Base-by-base conservation (phyloP, 2,113 vertebrate genomes). In the Poeciliopsis occidentalis region DNA sequence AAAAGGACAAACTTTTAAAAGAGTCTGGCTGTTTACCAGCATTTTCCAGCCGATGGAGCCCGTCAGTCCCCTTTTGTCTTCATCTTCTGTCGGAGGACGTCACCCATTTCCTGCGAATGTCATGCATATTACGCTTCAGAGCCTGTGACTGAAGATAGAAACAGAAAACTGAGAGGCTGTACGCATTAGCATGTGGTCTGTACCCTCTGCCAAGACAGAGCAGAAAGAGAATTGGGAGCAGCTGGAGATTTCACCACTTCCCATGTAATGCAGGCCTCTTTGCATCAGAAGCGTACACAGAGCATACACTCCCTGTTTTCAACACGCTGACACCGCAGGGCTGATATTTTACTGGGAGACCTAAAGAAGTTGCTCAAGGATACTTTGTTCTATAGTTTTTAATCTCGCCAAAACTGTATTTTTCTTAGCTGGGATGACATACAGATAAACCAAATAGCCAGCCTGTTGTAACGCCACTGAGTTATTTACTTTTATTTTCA, bases 101-200 rank as follows among this genome's bases (percentile, higher is more conserved):
- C 37, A 86, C 83, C 79, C 62, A 79, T 88, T 90, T 88, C 84
- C 87, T 89, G 80, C 83, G 81, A 34, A 90, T 84, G 89, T 81
- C 83, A 67, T 69, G 71, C 75, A 73, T 26, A 63, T 34, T 67
- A 62, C 17, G 12, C 72, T 72, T 39, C 67, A 75, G 63, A 73
- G 32, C 80, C 31, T 27, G 29, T 81, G 83, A 88, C 79, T 30
- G 30, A 63, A 79, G 76, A 76, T 76, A 78, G 37, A 80, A 71
- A 71, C 75, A 39, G 51, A 63, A 65, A 79, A 37, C 69, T 76
- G 64, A 8, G 65, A 77, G 64, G 67, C 76, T 79, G 67, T 39
- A 64, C 62, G 73, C 70, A 88, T 90, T 85, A 87, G 79, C 77
- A 84, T 86, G 82, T 8, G 24, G 69, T 85, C 70, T 78, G 60